These are phyloP conservation scores for Lasioglossum baleicum DNA, from an alignment of 1,140 invertebrate genomes.

Conservation along the genomic window DNA sequence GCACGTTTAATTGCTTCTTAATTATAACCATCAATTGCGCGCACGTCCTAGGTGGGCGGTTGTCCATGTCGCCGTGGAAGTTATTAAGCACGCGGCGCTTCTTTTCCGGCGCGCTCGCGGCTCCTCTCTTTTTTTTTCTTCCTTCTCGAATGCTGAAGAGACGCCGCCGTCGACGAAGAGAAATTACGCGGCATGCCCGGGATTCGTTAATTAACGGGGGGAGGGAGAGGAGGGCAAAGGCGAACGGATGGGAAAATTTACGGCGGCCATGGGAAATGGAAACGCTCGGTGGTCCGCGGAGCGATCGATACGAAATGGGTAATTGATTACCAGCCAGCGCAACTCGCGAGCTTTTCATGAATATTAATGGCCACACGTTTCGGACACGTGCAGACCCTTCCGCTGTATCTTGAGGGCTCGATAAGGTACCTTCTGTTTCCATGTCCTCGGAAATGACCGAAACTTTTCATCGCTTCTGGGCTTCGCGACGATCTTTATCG, in stretches of 20 bases:
- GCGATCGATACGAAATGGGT: conserved; percentile 9
- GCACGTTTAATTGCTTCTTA: conserved; percentile 50
- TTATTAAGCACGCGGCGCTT: conserved; percentile 28
- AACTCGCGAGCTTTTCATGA: background rate
- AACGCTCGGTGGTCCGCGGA: conserved; percentile 10
- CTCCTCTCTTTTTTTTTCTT: background rate
- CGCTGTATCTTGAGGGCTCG: too few species aligned
- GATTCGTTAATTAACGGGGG: conserved; percentile 38
- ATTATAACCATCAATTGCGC: conserved; percentile 53
- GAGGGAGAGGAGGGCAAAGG: background rate
- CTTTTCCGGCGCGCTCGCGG: background rate
- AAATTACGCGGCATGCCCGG: conserved; percentile 11
- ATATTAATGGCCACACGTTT: background rate
- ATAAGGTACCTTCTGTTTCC: too few species aligned
- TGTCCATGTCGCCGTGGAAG: conserved; percentile 31
- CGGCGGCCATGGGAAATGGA: conserved; percentile 26
- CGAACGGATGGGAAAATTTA: conserved; percentile 12
- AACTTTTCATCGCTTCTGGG: too few species aligned
- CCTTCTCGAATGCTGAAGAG: background rate
- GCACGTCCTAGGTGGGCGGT: conserved; percentile 35
- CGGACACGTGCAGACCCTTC: too few species aligned
- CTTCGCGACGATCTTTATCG: too few species aligned
- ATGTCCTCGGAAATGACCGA: too few species aligned
- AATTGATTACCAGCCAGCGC: conserved; percentile 7
- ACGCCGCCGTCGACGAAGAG: conserved; percentile 15